Conservation (phyloP, 2,888 invertebrate species). For the Elegia similella region DNA sequence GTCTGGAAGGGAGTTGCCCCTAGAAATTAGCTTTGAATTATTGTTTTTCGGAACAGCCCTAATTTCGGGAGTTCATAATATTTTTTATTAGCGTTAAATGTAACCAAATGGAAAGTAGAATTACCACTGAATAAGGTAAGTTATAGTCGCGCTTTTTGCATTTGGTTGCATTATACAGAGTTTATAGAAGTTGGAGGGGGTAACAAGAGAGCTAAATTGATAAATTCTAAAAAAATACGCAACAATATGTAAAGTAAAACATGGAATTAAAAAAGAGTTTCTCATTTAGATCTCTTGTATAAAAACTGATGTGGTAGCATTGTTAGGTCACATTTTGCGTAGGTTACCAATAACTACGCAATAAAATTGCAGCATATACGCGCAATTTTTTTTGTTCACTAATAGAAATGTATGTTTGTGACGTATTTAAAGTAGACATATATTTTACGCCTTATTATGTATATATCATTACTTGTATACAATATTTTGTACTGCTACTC, state of each 20-base stretch:
- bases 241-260: no score
- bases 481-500: not conserved
- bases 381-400: conserved; percentile 34
- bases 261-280: no score
- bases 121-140: conserved; percentile 1
- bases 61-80: not conserved
- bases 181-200: conserved; percentile 19
- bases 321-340: conserved; percentile 20
- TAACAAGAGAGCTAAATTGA: not conserved
- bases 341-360: conserved; percentile 25
- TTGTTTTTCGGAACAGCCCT: not conserved
- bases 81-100: conserved; percentile 23
- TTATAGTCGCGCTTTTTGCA: conserved; percentile 9
- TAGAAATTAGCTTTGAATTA: not conserved
- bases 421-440: conserved; percentile 24
- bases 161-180: conserved; percentile 25
- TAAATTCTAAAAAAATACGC: no score
- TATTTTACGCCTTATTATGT: conserved; percentile 3
- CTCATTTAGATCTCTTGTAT: not conserved
- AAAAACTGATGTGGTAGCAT: not conserved
- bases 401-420: conserved; percentile 27
- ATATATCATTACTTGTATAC: conserved; percentile 3
- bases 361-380: conserved; percentile 34
- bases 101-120: conserved; percentile 20
- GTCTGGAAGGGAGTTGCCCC: not conserved